Base-by-base conservation (phyloP, 2,888 invertebrate genomes). In the Phymatocera aterrima region DNA sequence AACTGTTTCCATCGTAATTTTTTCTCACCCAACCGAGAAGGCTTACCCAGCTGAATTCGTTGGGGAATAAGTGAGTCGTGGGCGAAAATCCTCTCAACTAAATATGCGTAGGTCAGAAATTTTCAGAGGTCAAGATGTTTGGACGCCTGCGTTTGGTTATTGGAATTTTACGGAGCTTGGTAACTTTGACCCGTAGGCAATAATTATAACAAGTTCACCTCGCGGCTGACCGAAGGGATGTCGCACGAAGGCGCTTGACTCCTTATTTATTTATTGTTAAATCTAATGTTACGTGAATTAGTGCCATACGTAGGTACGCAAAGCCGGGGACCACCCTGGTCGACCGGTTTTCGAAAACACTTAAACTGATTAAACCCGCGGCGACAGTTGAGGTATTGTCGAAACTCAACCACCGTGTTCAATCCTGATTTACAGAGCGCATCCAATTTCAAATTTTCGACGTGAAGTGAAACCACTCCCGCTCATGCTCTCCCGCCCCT, bases 331-430 rank as follows among this genome's bases (percentile, higher is more conserved):
- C 57, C 60, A 54, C 60, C 40, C 75, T 24, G 68, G 43, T 43
- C 21, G 68, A 28, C 64, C 15, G 51, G 61, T 85, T 83, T 86
- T 87, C 84, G 83, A 83, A 87, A 87, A 86, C 88, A 87, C 87
- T 88, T 86, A 86, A 87, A 87, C 85, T 87, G 87, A 88, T 88
- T 88, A 88, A 86, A 84, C 83, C 77, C 79, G 79, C 83, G 81
- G 78, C 77, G 65, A 31, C 8, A 34, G 57, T 43, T 60, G 68
- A 57, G 77, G 77, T 54, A 40, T 51, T 37, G 37, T 34, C 10
- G 37, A 65, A 79, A 48, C 68, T 24, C 61, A 34, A 77, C 70
- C 68, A 70, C 46, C 77, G 74, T 74, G 48, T 43, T 46, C 43
- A 65, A 72, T 60, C 57, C 57, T 75, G 75, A 64, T 79, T 77